Percentiles rank a stretch among this genome's conserved stretches.
phyloP scores from a whole-genome alignment of 1,140 invertebrate genomes.

The Drosophila watanabei region DNA sequence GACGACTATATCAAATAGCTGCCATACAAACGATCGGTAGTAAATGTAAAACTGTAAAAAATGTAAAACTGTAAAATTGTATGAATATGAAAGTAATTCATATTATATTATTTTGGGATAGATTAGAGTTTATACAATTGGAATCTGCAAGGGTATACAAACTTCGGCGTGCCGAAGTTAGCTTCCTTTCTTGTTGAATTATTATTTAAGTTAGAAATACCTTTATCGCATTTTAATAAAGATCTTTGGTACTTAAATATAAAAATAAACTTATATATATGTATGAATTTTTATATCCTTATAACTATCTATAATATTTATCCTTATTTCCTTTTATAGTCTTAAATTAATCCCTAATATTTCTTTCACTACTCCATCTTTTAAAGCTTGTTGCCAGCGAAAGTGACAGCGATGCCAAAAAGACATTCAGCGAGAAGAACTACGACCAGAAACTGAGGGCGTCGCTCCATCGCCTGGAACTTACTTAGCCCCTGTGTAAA shows the following conservation, averaged over 20 bases:
- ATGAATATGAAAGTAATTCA: too few species aligned
- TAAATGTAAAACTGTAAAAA: too few species aligned
- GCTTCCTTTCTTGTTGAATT: too few species aligned
- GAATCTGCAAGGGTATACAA: too few species aligned
- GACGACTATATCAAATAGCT: too few species aligned
- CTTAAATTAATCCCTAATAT: background rate
- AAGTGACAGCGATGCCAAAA: slow-evolving; percentile 55
- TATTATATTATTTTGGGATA: too few species aligned
- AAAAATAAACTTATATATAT: background rate
- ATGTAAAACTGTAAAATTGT: too few species aligned
- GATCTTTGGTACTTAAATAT: background rate
- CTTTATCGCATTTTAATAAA: too few species aligned
- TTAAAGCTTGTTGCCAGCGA: slow-evolving; percentile 69
- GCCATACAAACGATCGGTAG: too few species aligned
- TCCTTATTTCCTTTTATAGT: background rate
- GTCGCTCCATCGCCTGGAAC: slow-evolving; percentile 54
- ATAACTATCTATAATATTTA: background rate
- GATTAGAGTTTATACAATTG: too few species aligned
- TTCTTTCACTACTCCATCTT: slow-evolving; percentile 22
- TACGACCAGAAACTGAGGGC: slow-evolving; percentile 16
- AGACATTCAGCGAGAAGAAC: slow-evolving; percentile 42
- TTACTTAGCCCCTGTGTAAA: slow-evolving; percentile 77
- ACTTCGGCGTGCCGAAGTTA: too few species aligned
- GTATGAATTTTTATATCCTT: background rate
- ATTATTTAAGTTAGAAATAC: too few species aligned